Base-by-base conservation (phyloP, 2,888 invertebrate species). In the Microctonus hyperodae region DNA sequence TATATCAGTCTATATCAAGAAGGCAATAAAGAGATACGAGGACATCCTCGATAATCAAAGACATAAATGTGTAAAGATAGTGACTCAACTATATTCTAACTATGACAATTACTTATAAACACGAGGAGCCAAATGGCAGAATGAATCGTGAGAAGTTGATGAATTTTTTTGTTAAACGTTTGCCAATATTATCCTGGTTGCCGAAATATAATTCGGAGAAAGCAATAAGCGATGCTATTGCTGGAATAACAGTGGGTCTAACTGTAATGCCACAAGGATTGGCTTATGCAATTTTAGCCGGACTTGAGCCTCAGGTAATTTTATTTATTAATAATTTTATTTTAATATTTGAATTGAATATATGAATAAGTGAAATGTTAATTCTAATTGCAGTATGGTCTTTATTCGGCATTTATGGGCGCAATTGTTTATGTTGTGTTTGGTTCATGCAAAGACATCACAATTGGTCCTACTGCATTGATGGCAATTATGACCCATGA, bases 381-480 rank as follows among this genome's bases (percentile, higher is more conserved):
- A 61, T 31, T 68, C 72, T 67, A 69, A 67, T 85, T 87, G 65
- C 87, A 97, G 95, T 96, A 95, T 86, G 97, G 97, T 2, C 88
- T 98, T 59, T 97, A 97, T 86, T 96, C 97, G 0, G 93, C 97
- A 0, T 97, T 97, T 84, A 89, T 96, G 85, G 96, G 97, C 1
- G 96, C 96, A 78, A 93, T 97, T 83, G 89, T 97, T 44, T 98
- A 97, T 85, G 90, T 92, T 59, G 83, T 97, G 68, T 90, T 97
- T 75, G 97, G 97, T 28, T 94, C 95, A 58, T 93, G 93, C 80
- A 93, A 93, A 74, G 93, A 94, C 80, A 93, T 94, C 66, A 93
- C 94, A 6, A 90, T 94, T 68, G 94, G 97, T 7, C 97, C 97
- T 2, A 97, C 97, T 0, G 97, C 97, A n/a, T 88, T 96, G 65